Evolutionary conservation across 2,888 invertebrate genomes (phyloP).

Genomic region (Agriotes lineatus): DNA sequence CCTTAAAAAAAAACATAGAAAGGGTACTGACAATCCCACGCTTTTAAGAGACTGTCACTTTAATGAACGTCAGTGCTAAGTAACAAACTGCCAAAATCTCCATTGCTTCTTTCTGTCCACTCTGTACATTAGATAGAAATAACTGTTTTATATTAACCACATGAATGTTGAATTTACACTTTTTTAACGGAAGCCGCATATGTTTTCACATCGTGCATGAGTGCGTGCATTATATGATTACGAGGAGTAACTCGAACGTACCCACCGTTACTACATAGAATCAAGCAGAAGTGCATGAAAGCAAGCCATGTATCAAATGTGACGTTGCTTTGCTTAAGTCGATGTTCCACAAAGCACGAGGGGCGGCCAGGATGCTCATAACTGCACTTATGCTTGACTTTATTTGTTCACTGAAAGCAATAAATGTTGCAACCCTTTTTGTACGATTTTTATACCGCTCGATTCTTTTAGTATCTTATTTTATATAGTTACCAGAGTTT

Average conservation of each 20-base stretch:
- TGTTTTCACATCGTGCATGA: neutral
- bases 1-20: too few species aligned
- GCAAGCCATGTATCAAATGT: neutral
- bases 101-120: neutral
- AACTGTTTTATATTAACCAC: neutral
- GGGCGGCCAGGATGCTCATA: neutral
- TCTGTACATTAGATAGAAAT: neutral
- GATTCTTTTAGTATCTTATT: neutral
- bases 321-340: conserved; percentile 11
- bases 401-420: conserved; percentile 37
- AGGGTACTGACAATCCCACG: too few species aligned
- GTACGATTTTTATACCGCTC: conserved; percentile 35
- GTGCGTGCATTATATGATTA: too few species aligned
- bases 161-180: neutral
- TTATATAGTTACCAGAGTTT: neutral
- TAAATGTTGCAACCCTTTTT: conserved; percentile 36
- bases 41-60: too few species aligned
- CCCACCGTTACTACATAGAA: conserved; percentile 12
- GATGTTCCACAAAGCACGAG: neutral
- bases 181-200: neutral
- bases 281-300: conserved; percentile 21
- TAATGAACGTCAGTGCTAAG: too few species aligned
- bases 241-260: neutral
- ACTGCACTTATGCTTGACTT: conserved; percentile 34
- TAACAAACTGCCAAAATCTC: neutral